These are phyloP conservation scores for Psittacula derbiana DNA, from an alignment of 2,797 vertebrate genomes.

Conservation along the genomic window DNA sequence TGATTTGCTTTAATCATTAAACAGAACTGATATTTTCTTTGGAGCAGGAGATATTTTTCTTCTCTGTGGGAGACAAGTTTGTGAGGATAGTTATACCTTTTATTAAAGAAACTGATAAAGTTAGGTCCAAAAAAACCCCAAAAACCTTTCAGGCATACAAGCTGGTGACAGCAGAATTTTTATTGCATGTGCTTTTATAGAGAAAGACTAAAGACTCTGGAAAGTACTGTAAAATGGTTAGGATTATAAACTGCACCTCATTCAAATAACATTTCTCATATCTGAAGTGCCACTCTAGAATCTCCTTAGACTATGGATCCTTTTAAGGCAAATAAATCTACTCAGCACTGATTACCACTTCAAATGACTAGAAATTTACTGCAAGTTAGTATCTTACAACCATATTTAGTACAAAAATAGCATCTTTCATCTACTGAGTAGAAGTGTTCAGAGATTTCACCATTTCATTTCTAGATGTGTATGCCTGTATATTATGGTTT, in stretches of 20 bases:
- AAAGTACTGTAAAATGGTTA: not conserved
- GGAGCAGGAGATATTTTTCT: not conserved
- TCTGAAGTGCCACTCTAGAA: not conserved
- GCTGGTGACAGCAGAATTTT: not conserved
- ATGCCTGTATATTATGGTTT: not conserved
- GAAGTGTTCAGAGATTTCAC: not conserved
- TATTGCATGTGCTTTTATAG: not conserved
- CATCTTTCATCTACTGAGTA: not conserved
- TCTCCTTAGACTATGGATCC: not conserved
- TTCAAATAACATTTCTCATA: not conserved
- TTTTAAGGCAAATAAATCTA: not conserved
- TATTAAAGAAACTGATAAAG: slow-evolving; percentile 31
- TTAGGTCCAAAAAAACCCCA: not conserved
- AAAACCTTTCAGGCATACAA: not conserved
- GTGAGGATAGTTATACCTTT: slow-evolving; percentile 18
- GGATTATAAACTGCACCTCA: not conserved
- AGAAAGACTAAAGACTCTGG: not conserved
- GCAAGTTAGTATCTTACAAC: not conserved
- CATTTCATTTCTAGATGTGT: not conserved
- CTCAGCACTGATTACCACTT: not conserved
- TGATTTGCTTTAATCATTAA: slow-evolving; percentile 2
- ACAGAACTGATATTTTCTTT: not conserved
- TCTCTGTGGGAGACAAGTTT: not conserved
- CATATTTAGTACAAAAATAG: not conserved
- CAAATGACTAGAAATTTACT: not conserved